Evolutionary conservation across 2,113 vertebrate genomes (phyloP), one percentile per base, ranked within the genome.

Genomic region (Gopherus flavomarginatus): DNA sequence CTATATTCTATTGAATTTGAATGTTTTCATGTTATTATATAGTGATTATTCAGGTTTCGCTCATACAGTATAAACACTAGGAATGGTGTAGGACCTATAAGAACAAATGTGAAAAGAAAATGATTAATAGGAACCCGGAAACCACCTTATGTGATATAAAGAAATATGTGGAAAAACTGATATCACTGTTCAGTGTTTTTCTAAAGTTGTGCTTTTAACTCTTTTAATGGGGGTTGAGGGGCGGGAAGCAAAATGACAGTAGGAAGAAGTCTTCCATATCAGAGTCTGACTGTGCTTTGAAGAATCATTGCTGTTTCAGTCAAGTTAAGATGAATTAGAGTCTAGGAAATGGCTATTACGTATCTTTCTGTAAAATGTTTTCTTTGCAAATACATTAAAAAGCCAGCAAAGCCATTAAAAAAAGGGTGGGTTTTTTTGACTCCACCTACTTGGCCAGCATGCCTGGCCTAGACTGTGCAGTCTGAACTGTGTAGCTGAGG

Each of bases 121-220:
- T 42, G 83, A 53, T 53, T 53, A 85, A 65, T 75, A 88, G 56
- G 86, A 94, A 86, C 82, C 87, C 81, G 27, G 72, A 88, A 88
- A 38, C 17, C 53, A 49, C 79, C 83, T 90, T 56, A 89, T 90
- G 83, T 62, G 84, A 85, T 77, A 89, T 52, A 85, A 81, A 78
- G 59, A 91, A 91, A 35, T 5, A 10, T 53, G 26, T 7, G 49
- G 89, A 94, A 95, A 96, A 0, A 0, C 1, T 47, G 8, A 85
- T 86, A 81, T 35, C 72, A 75, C 81, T 92, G 72, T 82, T 92
- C n/a, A 47, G 62, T 83, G 77, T 10, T 83, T 78, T 44, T 44
- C 12, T 86, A 87, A 93, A 84, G 78, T 59, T 85, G 75, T 89
- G 38, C 90, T 94, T 92, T 90, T 85, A 96, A 95, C 53, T 50